Evolutionary conservation across 2,888 invertebrate species (phyloP).

Genomic region (Pristionchus japonicus): DNA sequence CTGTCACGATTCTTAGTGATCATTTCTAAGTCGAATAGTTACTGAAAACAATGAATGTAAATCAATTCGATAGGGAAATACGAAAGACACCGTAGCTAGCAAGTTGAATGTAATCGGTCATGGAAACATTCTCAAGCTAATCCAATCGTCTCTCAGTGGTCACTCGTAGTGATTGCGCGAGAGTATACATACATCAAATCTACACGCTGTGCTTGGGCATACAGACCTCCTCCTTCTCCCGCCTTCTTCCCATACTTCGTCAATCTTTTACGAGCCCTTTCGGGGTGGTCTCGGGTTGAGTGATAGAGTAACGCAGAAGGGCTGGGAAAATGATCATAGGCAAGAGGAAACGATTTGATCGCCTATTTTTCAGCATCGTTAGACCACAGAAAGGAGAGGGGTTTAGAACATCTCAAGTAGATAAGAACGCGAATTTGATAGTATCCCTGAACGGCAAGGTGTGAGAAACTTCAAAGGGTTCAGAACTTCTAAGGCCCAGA

Average conservation of each 20-base stretch:
- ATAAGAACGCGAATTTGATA: background rate
- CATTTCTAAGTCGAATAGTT: no score
- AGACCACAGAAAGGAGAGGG: background rate
- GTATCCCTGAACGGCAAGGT: no score
- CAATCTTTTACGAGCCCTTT: conserved; percentile 34
- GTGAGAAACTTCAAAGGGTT: background rate
- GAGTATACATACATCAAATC: background rate
- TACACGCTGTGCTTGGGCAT: conserved; percentile 14
- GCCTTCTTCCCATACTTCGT: conserved; percentile 25
- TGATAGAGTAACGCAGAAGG: background rate
- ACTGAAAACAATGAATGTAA: no score
- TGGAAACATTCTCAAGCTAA: background rate
- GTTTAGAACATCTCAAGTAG: background rate
- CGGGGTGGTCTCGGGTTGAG: background rate
- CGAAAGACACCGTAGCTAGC: background rate
- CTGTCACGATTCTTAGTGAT: no score
- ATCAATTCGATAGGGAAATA: background rate
- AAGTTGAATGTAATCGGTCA: background rate
- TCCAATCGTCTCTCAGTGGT: conserved; percentile 42
- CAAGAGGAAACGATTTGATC: no score
- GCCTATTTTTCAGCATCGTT: no score
- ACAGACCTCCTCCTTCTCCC: conserved; percentile 5
- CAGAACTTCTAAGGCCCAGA: background rate
- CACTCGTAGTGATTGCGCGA: conserved; percentile 11
- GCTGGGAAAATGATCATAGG: no score